Conservation (phyloP, 2,888 invertebrate species). For the Noctua pronuba region DNA sequence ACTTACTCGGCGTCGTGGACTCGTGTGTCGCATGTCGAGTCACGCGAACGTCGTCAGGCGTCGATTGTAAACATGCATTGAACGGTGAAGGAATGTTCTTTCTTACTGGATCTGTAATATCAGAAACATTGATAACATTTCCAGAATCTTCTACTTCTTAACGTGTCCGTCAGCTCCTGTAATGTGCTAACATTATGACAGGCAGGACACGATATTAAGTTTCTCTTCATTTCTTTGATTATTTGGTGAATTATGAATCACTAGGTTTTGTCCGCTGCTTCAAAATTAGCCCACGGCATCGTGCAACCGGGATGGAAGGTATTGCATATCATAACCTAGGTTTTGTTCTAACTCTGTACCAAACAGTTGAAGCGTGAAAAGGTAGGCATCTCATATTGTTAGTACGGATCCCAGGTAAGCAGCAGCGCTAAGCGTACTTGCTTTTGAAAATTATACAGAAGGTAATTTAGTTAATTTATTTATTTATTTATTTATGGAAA, state of each 20-base stretch:
- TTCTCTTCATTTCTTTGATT: background rate
- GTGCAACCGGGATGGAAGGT: background rate
- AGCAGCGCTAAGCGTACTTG: background rate
- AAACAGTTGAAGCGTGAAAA: background rate
- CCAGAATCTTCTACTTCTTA: background rate
- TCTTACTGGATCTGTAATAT: conserved; percentile 14
- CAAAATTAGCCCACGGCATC: background rate
- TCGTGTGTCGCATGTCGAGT: conserved; percentile 17
- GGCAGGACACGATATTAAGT: background rate
- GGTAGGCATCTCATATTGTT: background rate
- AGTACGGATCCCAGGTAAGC: background rate
- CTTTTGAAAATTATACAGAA: background rate
- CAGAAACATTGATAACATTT: background rate
- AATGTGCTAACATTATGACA: background rate
- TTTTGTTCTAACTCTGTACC: background rate
- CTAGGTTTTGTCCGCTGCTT: background rate
- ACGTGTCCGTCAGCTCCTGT: background rate
- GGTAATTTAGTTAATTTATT: background rate
- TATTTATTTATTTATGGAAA: too few relatives aligned
- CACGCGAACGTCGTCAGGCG: conserved; percentile 19
- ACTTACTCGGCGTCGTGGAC: conserved; percentile 13
- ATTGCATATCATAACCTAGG: background rate
- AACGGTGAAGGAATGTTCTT: conserved; percentile 34
- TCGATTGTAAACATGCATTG: conserved; percentile 42
- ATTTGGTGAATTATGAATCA: background rate